Evolutionary conservation across 2,113 vertebrate genomes (phyloP).

Genomic region (Diphyllodes magnificus): DNA sequence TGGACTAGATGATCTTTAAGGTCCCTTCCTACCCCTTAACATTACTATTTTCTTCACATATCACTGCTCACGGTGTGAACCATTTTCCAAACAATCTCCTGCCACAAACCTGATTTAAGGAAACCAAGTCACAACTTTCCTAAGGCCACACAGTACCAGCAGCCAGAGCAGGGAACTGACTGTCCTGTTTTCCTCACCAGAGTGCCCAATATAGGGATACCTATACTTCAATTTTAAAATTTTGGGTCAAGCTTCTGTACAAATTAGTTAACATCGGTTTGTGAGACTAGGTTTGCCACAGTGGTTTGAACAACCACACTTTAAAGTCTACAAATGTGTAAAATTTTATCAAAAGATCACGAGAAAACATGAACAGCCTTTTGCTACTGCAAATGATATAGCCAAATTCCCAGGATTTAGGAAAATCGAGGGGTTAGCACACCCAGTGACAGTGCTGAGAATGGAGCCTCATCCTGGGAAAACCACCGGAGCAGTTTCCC

Average conservation of each 20-base stretch:
- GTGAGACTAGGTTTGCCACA: not conserved
- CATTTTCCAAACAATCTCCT: not conserved
- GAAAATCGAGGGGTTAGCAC: not conserved
- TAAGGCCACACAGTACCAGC: not conserved
- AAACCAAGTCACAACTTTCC: not conserved
- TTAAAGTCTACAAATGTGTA: not conserved
- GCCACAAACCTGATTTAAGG: not conserved
- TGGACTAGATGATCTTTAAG: not conserved
- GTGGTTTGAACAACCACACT: not conserved
- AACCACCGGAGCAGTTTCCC: not conserved
- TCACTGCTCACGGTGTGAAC: fast-evolving
- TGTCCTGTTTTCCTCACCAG: not conserved
- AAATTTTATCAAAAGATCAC: not conserved
- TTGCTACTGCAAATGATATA: not conserved
- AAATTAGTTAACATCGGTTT: fast-evolving
- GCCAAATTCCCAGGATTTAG: not conserved
- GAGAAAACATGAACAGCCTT: not conserved
- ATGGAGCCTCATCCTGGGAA: not conserved
- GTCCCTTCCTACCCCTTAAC: not conserved
- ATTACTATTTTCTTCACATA: fast-evolving
- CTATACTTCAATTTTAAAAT: fast-evolving
- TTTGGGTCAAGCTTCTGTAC: not conserved
- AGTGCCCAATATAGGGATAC: not conserved
- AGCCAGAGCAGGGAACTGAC: not conserved
- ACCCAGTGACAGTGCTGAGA: fast-evolving